These are phyloP conservation scores for Acrocephalus scirpaceus DNA, from an alignment of 2,797 vertebrate genomes.

Conservation along the genomic window DNA sequence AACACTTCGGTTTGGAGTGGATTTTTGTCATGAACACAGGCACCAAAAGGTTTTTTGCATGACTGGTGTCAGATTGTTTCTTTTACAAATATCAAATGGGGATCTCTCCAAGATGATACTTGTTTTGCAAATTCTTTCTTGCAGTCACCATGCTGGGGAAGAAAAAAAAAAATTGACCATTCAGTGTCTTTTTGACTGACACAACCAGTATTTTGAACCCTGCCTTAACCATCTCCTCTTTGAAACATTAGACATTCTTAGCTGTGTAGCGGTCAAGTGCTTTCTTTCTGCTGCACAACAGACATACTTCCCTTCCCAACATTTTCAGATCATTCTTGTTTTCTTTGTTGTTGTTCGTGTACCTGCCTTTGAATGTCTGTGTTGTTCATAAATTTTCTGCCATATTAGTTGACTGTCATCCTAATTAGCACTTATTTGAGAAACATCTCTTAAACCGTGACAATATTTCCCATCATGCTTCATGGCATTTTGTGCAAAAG, in stretches of 20 bases:
- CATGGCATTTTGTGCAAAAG: conserved; percentile 63
- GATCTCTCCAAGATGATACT: neutral
- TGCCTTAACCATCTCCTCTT: conserved; percentile 69
- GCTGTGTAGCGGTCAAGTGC: conserved; percentile 75
- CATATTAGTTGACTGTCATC: conserved; percentile 35
- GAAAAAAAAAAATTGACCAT: neutral
- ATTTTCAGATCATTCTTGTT: conserved; percentile 69
- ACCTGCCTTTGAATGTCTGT: conserved; percentile 65
- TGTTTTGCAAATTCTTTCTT: neutral
- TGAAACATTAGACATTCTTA: conserved; percentile 72
- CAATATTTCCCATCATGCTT: conserved; percentile 77
- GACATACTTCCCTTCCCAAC: conserved; percentile 68
- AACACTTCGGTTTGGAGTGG: neutral
- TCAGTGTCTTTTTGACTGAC: conserved; percentile 19
- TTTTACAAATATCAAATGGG: conserved; percentile 19
- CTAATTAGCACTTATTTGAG: conserved; percentile 48
- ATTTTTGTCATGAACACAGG: conserved; percentile 14
- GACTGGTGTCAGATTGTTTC: conserved; percentile 17
- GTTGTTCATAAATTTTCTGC: conserved; percentile 53
- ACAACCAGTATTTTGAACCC: conserved; percentile 75
- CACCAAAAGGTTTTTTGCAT: conserved; percentile 1
- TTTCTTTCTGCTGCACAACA: conserved; percentile 72
- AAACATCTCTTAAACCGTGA: conserved; percentile 69
- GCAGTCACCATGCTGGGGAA: neutral
- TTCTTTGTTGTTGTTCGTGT: conserved; percentile 70